phyloP scores from a whole-genome alignment of 1,140 invertebrate species.

The Bombus impatiens region DNA sequence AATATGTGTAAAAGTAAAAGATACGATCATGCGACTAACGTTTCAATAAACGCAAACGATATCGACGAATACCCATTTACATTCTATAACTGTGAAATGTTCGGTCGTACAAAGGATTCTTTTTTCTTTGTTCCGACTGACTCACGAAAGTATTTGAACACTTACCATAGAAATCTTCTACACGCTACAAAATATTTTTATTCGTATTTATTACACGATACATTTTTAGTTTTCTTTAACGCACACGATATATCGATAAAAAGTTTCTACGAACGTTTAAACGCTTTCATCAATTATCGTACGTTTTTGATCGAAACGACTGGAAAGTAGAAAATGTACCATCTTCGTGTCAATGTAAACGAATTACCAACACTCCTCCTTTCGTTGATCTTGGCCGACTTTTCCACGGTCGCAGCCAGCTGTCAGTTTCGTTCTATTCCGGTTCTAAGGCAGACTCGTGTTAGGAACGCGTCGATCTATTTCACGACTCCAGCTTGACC shows the following conservation, averaged over 20 bases:
- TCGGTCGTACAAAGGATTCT: neutral
- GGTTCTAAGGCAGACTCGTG: conserved; percentile 31
- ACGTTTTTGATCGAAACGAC: too few relatives aligned
- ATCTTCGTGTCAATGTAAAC: neutral
- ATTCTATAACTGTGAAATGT: neutral
- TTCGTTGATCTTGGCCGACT: conserved; percentile 57
- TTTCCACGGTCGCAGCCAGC: neutral
- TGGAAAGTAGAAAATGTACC: neutral
- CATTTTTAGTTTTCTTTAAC: too few relatives aligned
- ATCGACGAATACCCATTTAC: neutral
- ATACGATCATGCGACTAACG: neutral
- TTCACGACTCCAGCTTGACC: conserved; percentile 63
- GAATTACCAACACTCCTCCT: conserved; percentile 9
- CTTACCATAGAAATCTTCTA: too few relatives aligned
- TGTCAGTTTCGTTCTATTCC: conserved; percentile 35
- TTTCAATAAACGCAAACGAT: neutral
- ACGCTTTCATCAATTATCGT: too few relatives aligned
- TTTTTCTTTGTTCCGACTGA: too few relatives aligned
- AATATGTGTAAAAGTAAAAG: neutral
- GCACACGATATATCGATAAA: too few relatives aligned
- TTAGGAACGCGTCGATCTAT: conserved; percentile 27
- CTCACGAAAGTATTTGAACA: too few relatives aligned
- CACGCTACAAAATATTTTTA: too few relatives aligned
- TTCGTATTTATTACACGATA: too few relatives aligned
- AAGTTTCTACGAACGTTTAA: too few relatives aligned